These are phyloP conservation scores for Athalia rosae DNA, from an alignment of 2,888 invertebrate species.

Conservation along the genomic window DNA sequence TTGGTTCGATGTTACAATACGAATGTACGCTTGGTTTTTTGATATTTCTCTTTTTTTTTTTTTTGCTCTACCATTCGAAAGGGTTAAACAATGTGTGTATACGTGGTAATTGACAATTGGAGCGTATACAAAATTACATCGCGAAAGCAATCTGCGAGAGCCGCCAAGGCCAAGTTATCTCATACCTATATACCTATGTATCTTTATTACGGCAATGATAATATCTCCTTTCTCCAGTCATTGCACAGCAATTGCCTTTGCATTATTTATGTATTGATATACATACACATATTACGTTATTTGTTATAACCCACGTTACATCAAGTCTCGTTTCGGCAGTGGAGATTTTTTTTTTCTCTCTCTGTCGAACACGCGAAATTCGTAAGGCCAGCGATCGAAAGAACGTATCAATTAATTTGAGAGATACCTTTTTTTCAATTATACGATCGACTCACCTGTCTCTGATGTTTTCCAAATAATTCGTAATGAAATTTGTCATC, in stretches of 20 bases:
- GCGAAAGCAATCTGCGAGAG: slow-evolving; percentile 8
- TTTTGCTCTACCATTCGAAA: neutral
- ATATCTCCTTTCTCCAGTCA: slow-evolving; percentile 38
- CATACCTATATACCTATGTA: neutral
- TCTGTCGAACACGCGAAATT: too few species aligned
- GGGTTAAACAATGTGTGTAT: slow-evolving; percentile 26
- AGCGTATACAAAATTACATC: slow-evolving; percentile 9
- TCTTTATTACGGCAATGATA: neutral
- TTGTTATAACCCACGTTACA: too few species aligned
- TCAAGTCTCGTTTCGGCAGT: neutral
- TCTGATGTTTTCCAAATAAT: slow-evolving; percentile 95
- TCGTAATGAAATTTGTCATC: slow-evolving; percentile 95
- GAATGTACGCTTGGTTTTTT: neutral
- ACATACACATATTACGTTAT: too few species aligned
- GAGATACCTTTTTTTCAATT: neutral
- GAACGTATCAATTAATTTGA: too few species aligned
- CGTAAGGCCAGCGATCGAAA: too few species aligned
- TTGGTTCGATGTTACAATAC: too few species aligned
- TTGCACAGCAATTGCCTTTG: neutral
- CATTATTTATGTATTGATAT: too few species aligned
- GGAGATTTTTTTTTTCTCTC: neutral
- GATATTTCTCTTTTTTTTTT: neutral
- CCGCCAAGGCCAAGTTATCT: neutral
- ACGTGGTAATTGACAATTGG: slow-evolving; percentile 22
- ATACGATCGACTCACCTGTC: slow-evolving; percentile 81